Base-by-base conservation (phyloP, 2,888 invertebrate genomes). In the Ophioninae sp. region DNA sequence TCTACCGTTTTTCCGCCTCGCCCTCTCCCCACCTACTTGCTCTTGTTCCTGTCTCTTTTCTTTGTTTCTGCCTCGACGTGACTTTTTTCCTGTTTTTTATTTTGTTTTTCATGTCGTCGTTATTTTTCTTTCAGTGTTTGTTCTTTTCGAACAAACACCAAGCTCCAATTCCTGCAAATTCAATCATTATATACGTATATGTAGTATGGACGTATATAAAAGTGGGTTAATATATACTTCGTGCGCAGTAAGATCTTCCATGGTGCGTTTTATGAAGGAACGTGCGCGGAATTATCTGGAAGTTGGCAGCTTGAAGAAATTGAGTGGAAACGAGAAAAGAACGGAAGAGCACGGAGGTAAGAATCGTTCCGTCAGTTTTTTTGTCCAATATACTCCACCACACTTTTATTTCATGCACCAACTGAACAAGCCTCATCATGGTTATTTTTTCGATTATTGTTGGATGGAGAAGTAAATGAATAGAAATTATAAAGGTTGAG, bases 271-370 rank as follows among this genome's bases (percentile, higher is more conserved):
- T 74, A 69, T 78, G 63, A 79, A 78, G 79, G 74, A 68, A 88
- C 87, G 87, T 88, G 87, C 81, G 13, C 77, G 37, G 88, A 87
- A 88, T 88, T 85, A 83, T 87, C 84, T 85, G 73, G 69, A 63
- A 61, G 51, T 41, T 41, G 71, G 51, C 58, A 51, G 75, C 58
- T 44, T 73, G 30, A 71, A 56, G 61, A 78, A 79, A 78, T 56
- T 61, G 65, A 79, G 74, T 75, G 71, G 75, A 30, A 59, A 44
- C 59, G 63, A 51, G 41, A 30, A 37, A 51, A 63, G 67, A 75
- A 74, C 63, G 72, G 65, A 59, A 6, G 69, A 79, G 37, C 72
- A 76, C 41, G 59, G 37, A 44, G 68, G 77, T 65, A 65, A 39
- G 13, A 59, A 64, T 58, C 51, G 72, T 39, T 67, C 51, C 65